Evolutionary conservation across 2,888 invertebrate species (phyloP), one percentile per base, ranked within the genome.

Genomic region (Nemotelus nigrinus): DNA sequence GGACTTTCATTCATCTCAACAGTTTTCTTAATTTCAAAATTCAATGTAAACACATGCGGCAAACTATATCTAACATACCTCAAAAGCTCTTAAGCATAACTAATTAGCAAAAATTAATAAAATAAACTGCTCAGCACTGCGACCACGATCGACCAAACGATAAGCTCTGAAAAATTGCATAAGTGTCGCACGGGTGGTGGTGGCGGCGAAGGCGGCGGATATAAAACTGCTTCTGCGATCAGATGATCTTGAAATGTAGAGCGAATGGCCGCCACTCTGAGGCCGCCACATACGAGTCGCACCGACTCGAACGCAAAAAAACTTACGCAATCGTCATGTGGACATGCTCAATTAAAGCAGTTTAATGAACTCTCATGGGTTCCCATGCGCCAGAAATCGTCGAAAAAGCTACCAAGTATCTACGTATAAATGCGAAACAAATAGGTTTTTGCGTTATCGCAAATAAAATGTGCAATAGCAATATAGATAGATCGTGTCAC

Each of bases 301-400:
- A 57, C 10, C 10, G 57, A 10, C 57, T 10, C 57, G 57, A 57
- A 57, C 57, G 57, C 57, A 39, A 10, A 63, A 68, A 68, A 68
- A 68, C 39, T 68, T 68, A 68, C 50, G 68, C 50, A 68, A 68
- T 68, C 63, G 63, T 63, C 68, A 68, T 50, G 48, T 68, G 68
- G 39, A 68, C 25, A 58, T 48, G 68, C 47, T 68, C 53, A 68
- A 68, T 68, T 68, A 68, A 68, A 68, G 43, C 45, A 68, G 68
- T 68, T 68, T 68, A 68, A 68, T 68, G 68, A 68, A 68, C 68
- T 53, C 68, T n/a, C 68, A 50, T 6, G 5, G 5, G 10, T 50
- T 50, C 68, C 50, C 50, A 68, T 50, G 68, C 25, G 25, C 25
- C 25, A 25, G 25, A 25, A 25, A 25, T 25, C 25, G 25, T 25